Evolutionary conservation across 2,113 vertebrate genomes (phyloP), one percentile per base, ranked within the genome.

Genomic region (Limnothrissa miodon): DNA sequence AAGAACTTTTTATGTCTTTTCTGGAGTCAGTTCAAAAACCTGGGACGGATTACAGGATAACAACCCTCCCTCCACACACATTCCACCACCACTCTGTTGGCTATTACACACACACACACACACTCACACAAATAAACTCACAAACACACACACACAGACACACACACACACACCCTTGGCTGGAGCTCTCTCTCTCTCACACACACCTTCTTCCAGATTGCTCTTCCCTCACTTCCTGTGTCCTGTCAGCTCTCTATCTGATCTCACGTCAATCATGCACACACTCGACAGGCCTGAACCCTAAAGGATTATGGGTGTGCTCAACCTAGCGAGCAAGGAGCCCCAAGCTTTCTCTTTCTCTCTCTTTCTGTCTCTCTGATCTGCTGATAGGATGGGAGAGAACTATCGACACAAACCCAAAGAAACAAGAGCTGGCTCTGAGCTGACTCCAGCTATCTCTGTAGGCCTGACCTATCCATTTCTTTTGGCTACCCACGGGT

Each of bases 1-100:
- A 87, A 90, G 89, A 91, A 91, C 88, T 90, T 88, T 89, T 91
- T 93, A 94, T 93, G 93, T 83, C 81, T 92, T 93, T 92, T 90
- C 86, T 93, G 92, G 92, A 93, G 80, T 83, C 78, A 51, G 46
- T 90, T 92, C 90, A 92, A 93, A 91, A 93, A 91, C 82, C 78
- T 66, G 48, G 78, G 87, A 88, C 83, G 86, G 89, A 87, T 92
- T 92, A 87, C 66, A 74, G 66, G 66, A 74, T 33, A 74, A 74
- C 66, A 70, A 33, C 84, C 81, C n/a, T 15, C 53, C 80, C 80
- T 80, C 39, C 33, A 1, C 80, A 82, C 2, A 6, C 44, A 51
- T 84, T 83, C 82, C 48, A 56, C 66, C 83, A 62, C 81, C 87
- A 19, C 51, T 59, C 82, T 46, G 36, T 62, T 83, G 29, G 29